A percentile compares a stretch with the other conserved stretches of the same genome.
Evolutionary conservation across 2,113 vertebrate species (phyloP).

Genomic region (Xyrauchen texanus): DNA sequence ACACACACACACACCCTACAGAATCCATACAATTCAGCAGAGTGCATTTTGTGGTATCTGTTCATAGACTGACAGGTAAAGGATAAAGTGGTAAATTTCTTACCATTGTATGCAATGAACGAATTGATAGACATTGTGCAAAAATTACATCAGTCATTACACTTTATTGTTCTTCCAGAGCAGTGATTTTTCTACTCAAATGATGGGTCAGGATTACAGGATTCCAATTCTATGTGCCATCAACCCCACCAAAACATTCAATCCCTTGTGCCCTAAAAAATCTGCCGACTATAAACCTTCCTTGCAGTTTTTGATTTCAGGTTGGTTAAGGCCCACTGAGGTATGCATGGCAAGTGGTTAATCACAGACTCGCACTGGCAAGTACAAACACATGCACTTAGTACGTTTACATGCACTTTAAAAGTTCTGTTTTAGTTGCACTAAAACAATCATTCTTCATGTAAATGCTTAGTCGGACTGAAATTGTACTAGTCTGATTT

Average conservation of each 20-base stretch:
- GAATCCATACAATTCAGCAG: slow-evolving; percentile 53
- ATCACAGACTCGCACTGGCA: background rate
- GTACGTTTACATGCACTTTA: too few species aligned
- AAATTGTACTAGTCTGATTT: too few species aligned
- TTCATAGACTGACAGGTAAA: slow-evolving; percentile 43
- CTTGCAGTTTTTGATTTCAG: slow-evolving; percentile 25
- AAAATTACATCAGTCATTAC: slow-evolving; percentile 42
- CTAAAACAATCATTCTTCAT: too few species aligned
- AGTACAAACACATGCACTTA: too few species aligned
- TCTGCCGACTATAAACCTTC: too few species aligned
- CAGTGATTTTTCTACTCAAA: background rate
- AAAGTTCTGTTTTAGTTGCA: too few species aligned
- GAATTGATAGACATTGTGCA: slow-evolving; percentile 46
- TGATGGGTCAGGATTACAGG: slow-evolving; percentile 28
- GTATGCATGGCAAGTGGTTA: slow-evolving; percentile 46
- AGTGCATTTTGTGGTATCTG: slow-evolving; percentile 17
- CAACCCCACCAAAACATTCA: too few species aligned
- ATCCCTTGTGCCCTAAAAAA: slow-evolving; percentile 27
- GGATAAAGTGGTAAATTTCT: slow-evolving; percentile 22
- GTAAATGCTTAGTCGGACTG: too few species aligned
- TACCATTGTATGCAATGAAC: background rate
- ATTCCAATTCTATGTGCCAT: background rate
- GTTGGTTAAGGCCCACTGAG: slow-evolving; percentile 56
- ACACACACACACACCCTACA: slow-evolving; percentile 50
- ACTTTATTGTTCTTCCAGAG: slow-evolving; percentile 13